A percentile compares a stretch with the other conserved stretches of the same genome.
phyloP scores from a whole-genome alignment of 2,113 vertebrate species.

The Myrmecophaga tridactyla region DNA sequence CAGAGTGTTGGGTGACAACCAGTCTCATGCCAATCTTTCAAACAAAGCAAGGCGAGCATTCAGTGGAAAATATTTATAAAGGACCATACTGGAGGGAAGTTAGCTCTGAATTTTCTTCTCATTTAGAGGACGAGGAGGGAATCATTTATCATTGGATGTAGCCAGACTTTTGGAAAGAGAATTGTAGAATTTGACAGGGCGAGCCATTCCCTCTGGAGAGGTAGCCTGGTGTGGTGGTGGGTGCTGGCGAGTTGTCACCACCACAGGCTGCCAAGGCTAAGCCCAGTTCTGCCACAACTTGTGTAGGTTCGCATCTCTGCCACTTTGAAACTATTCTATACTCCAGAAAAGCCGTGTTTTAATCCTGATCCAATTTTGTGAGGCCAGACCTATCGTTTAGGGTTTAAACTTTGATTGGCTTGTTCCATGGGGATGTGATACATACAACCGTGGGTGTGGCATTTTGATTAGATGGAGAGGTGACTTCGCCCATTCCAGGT shows the following conservation, averaged over 20 bases:
- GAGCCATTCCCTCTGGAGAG: background rate
- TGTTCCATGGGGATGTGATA: too few species aligned
- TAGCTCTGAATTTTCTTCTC: conserved; percentile 32
- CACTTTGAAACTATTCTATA: too few species aligned
- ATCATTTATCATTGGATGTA: background rate
- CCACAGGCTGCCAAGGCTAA: accelerated
- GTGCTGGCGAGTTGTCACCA: accelerated
- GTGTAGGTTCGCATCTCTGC: background rate
- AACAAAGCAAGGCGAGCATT: conserved; percentile 39
- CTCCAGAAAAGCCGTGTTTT: too few species aligned
- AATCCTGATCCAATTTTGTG: too few species aligned
- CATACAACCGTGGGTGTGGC: too few species aligned
- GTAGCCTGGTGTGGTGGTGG: background rate
- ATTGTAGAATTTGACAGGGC: background rate
- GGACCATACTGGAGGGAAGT: conserved; percentile 22
- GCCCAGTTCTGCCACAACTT: background rate
- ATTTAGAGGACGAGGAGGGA: background rate
- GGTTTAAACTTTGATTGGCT: too few species aligned
- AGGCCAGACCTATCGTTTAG: too few species aligned
- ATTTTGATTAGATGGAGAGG: too few species aligned
- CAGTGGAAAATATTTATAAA: conserved; percentile 60
- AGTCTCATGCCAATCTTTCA: conserved; percentile 51
- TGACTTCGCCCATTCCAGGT: too few species aligned
- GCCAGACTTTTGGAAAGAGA: background rate
- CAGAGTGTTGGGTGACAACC: conserved; percentile 69